A percentile compares a stretch with the other conserved stretches of the same genome.
Evolutionary conservation across 2,113 vertebrate species (phyloP).

Genomic region (Rallus limicola): DNA sequence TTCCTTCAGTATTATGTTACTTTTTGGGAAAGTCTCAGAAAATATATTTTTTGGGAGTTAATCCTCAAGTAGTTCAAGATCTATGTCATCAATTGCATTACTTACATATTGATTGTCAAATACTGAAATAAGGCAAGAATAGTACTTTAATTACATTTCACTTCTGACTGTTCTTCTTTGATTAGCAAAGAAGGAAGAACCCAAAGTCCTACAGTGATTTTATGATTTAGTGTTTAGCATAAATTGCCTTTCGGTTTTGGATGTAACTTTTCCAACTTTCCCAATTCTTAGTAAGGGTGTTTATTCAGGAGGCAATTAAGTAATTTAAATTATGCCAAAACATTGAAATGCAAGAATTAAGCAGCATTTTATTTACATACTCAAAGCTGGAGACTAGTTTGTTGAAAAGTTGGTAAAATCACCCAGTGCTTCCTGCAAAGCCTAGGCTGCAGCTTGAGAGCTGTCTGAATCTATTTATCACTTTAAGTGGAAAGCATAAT

Average conservation of each 20-base stretch:
- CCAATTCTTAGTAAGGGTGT: not conserved
- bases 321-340: conserved; percentile 10
- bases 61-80: not conserved
- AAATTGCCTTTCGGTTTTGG: not conserved
- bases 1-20: fast-evolving
- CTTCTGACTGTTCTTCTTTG: not conserved
- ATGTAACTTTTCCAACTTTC: not conserved
- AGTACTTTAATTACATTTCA: not conserved
- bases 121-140: not conserved
- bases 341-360: not conserved
- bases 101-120: not conserved
- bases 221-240: not conserved
- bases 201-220: not conserved
- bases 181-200: not conserved
- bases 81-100: not conserved
- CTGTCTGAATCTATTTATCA: not conserved
- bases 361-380: conserved; percentile 10
- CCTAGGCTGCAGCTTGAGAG: not conserved
- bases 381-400: conserved; percentile 1
- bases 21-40: not conserved
- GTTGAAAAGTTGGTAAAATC: not conserved
- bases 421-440: conserved; percentile 6
- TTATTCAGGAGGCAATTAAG: not conserved
- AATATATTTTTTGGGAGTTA: not conserved
- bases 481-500: conserved; percentile 23